Evolutionary conservation across 2,113 vertebrate genomes (phyloP).

Genomic region (Semicossyphus pulcher): DNA sequence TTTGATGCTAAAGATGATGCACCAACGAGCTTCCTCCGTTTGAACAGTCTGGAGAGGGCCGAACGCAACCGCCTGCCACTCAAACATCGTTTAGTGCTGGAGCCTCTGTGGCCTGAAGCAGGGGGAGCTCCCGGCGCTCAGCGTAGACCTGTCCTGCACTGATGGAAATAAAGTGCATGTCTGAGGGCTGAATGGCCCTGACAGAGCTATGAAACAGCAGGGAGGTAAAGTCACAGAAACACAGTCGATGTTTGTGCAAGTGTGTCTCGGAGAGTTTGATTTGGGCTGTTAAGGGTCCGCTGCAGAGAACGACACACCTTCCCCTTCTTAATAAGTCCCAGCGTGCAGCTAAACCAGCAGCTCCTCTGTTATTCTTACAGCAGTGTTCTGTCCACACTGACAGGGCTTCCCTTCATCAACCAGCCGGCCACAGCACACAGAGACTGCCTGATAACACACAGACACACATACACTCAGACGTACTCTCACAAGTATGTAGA

Average conservation of each 20-base stretch:
- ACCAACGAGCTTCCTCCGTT: slow-evolving; percentile 57
- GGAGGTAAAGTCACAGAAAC: slow-evolving; percentile 44
- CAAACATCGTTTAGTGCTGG: slow-evolving; percentile 65
- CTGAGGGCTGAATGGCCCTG: slow-evolving; percentile 38
- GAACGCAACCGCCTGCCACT: slow-evolving; percentile 68
- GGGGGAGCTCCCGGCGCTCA: slow-evolving; percentile 36
- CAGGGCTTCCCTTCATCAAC: slow-evolving; percentile 26
- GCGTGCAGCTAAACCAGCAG: slow-evolving; percentile 65
- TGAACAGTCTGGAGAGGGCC: slow-evolving; percentile 45
- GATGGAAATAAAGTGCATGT: slow-evolving; percentile 67
- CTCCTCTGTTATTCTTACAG: slow-evolving; percentile 74
- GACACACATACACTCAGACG: slow-evolving; percentile 22
- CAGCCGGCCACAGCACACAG: slow-evolving; percentile 15
- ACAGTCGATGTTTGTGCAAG: slow-evolving; percentile 34
- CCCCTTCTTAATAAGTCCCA: slow-evolving; percentile 76
- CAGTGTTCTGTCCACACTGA: slow-evolving; percentile 46
- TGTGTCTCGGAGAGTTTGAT: slow-evolving; percentile 47
- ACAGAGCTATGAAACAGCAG: slow-evolving; percentile 63
- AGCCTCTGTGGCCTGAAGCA: slow-evolving; percentile 59
- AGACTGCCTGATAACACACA: slow-evolving; percentile 28
- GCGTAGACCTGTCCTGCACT: slow-evolving; percentile 56
- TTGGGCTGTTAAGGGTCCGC: slow-evolving; percentile 42
- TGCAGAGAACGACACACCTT: slow-evolving; percentile 60
- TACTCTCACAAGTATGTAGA: not conserved
- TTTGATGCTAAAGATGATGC: slow-evolving; percentile 71